Percentiles rank a stretch among this genome's conserved stretches.
These are phyloP conservation scores for Desmodus rotundus DNA, from an alignment of 2,113 vertebrate genomes.

Conservation along the genomic window DNA sequence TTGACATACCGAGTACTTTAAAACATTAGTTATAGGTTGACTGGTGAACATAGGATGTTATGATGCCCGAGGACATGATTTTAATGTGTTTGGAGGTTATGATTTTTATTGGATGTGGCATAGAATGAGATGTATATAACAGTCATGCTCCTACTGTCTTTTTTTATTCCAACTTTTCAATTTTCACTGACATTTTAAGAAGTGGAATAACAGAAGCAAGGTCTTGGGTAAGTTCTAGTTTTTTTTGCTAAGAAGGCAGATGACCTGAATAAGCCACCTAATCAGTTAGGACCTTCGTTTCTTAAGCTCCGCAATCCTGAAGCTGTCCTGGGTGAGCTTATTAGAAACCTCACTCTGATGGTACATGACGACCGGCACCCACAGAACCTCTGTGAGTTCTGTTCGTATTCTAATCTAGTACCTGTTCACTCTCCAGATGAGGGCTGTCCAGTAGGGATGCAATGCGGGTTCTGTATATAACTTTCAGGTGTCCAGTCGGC, in stretches of 20 bases:
- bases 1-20: background rate
- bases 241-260: background rate
- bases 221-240: background rate
- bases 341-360: background rate
- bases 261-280: background rate
- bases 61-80: background rate
- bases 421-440: background rate
- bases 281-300: background rate
- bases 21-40: background rate
- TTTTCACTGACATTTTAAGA: background rate
- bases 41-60: background rate
- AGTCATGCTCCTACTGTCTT: background rate
- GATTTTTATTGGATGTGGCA: background rate
- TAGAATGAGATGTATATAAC: background rate
- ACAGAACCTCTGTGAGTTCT: background rate
- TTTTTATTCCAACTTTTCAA: background rate
- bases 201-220: background rate
- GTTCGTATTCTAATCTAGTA: background rate
- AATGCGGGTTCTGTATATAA: background rate
- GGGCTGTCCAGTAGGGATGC: background rate
- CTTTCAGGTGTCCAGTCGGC: background rate
- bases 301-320: background rate
- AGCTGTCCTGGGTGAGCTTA: background rate
- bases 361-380: background rate
- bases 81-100: background rate